Percentiles rank a stretch among this genome's conserved stretches.
phyloP scores from a whole-genome alignment of 2,113 vertebrate species.

The Halcyon malimbica region DNA sequence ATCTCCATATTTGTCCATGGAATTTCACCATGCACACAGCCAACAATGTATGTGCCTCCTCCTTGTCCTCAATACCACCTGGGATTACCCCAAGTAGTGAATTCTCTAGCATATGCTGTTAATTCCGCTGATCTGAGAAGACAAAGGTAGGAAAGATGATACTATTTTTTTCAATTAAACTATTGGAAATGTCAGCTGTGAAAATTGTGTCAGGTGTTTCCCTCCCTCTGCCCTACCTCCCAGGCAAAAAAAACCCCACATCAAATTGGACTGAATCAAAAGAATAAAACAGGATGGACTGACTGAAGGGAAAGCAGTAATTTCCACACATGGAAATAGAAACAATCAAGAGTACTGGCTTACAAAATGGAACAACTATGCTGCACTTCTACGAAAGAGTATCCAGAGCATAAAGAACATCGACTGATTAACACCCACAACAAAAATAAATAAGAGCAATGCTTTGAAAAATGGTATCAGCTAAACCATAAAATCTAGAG shows the following conservation, averaged over 20 bases:
- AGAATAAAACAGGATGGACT: not conserved
- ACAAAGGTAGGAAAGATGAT: not conserved
- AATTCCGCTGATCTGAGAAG: not conserved
- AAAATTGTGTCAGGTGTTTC: not conserved
- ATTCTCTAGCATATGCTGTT: not conserved
- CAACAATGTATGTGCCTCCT: rapidly evolving
- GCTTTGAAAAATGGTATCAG: not conserved
- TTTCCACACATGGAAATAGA: not conserved
- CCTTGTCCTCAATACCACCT: rapidly evolving
- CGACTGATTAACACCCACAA: not conserved
- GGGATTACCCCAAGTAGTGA: rapidly evolving
- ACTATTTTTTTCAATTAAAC: not conserved
- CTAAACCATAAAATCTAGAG: not conserved
- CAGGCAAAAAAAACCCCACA: not conserved
- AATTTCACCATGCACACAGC: not conserved
- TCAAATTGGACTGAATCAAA: not conserved
- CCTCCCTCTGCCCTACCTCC: not conserved
- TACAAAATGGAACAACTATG: not conserved
- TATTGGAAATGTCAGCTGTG: not conserved
- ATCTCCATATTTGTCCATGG: not conserved
- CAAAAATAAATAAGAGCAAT: not conserved
- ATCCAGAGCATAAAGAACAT: not conserved
- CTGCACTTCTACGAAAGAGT: not conserved
- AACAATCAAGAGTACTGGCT: not conserved
- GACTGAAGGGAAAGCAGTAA: not conserved